Conservation (phyloP, 1,140 invertebrate species). For the Drosophila yakuba region DNA sequence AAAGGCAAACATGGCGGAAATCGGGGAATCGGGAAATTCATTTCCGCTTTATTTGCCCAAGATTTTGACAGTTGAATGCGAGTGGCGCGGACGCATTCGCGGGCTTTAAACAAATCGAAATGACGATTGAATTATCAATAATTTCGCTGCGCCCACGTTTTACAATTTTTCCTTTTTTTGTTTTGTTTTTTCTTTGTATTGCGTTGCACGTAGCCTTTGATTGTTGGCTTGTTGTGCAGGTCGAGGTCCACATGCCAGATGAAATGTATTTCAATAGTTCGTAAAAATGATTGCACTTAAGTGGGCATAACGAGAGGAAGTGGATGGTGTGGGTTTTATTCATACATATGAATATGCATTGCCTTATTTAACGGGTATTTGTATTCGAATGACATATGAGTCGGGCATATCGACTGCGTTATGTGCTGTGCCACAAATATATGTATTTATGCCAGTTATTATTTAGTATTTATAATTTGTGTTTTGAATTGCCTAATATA, state of each 20-base stretch:
- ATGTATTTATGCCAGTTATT: not conserved
- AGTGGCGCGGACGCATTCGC: constrained; percentile 4
- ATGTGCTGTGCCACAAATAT: not conserved
- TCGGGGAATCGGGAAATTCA: constrained; percentile 44
- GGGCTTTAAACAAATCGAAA: constrained; percentile 64
- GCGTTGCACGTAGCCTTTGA: constrained; percentile 34
- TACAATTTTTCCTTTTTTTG: not conserved
- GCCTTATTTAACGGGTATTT: constrained; percentile 44
- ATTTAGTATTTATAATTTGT: no score
- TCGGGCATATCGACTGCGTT: not conserved
- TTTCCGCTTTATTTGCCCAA: constrained; percentile 50
- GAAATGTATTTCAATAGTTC: constrained; percentile 57
- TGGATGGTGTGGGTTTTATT: constrained; percentile 24
- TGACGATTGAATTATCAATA: constrained; percentile 71
- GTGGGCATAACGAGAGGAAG: constrained; percentile 43
- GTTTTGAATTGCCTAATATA: no score
- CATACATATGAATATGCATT: constrained; percentile 31
- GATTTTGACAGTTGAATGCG: constrained; percentile 51
- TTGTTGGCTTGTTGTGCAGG: constrained; percentile 48
- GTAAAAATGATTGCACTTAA: constrained; percentile 57
- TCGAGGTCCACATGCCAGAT: constrained; percentile 34
- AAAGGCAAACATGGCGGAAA: constrained; percentile 35
- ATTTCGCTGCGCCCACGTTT: constrained; percentile 29
- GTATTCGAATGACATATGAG: constrained; percentile 3
- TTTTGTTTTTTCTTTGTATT: not conserved